phyloP scores from a whole-genome alignment of 2,888 invertebrate species.

The Tachina grossa region DNA sequence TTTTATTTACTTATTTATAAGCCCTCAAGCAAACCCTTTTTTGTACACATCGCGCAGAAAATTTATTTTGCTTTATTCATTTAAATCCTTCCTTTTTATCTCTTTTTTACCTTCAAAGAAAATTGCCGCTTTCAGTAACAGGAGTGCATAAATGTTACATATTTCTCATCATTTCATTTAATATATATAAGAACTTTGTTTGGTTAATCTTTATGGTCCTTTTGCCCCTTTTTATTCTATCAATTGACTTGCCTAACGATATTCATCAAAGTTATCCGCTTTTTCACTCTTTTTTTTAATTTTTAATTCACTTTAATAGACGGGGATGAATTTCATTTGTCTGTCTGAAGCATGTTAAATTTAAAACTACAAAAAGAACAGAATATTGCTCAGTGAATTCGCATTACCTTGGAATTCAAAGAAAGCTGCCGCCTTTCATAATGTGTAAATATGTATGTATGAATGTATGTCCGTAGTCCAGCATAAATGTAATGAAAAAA shows the following conservation, averaged over 20 bases:
- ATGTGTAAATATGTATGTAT: slow-evolving; percentile 23
- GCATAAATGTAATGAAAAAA: neutral
- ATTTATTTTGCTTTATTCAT: no score
- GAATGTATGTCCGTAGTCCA: neutral
- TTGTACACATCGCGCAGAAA: no score
- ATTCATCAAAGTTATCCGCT: slow-evolving; percentile 35
- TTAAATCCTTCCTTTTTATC: neutral
- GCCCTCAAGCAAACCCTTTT: no score
- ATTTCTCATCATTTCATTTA: slow-evolving; percentile 2
- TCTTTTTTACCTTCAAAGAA: slow-evolving; percentile 30
- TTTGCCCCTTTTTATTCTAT: neutral
- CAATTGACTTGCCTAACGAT: slow-evolving; percentile 10
- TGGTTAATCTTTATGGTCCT: slow-evolving; percentile 13
- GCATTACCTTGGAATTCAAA: slow-evolving; percentile 55
- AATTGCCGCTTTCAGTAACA: slow-evolving; percentile 54
- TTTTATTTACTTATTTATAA: no score
- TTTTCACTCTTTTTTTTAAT: neutral
- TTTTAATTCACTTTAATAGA: slow-evolving; percentile 4
- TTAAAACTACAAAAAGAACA: neutral
- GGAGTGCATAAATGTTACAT: slow-evolving; percentile 38
- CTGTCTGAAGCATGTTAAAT: slow-evolving; percentile 33
- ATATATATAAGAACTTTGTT: neutral
- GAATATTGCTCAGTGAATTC: neutral
- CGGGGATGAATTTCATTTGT: slow-evolving; percentile 26
- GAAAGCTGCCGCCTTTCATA: slow-evolving; percentile 64